Percentiles rank a stretch among this genome's conserved stretches.
These are phyloP conservation scores for Tillus elongatus DNA, from an alignment of 2,888 invertebrate species.

Conservation along the genomic window DNA sequence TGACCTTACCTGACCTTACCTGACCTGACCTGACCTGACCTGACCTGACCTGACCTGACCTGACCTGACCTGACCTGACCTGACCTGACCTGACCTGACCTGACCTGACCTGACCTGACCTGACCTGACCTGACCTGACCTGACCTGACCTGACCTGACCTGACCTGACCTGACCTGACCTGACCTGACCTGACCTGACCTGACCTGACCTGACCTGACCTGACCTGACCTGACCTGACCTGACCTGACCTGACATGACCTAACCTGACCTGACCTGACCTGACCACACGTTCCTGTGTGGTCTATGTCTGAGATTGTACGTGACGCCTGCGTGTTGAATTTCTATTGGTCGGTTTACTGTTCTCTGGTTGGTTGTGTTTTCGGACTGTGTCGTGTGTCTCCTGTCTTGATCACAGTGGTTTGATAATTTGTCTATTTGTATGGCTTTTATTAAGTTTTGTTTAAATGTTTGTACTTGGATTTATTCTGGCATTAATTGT, in stretches of 20 bases:
- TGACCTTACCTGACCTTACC: constrained; percentile 13
- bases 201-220: constrained; percentile 18
- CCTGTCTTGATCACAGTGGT: too few relatives aligned
- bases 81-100: constrained; percentile 20
- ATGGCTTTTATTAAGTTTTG: too few relatives aligned
- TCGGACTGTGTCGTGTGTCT: too few relatives aligned
- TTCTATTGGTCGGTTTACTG: too few relatives aligned
- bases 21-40: constrained; percentile 14
- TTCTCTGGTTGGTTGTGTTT: too few relatives aligned
- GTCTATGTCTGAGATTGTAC: too few relatives aligned
- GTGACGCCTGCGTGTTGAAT: too few relatives aligned
- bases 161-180: constrained; percentile 20
- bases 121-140: constrained; percentile 20
- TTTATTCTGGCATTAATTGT: too few relatives aligned
- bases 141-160: constrained; percentile 20
- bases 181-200: constrained; percentile 20
- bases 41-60: constrained; percentile 14
- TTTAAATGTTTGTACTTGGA: too few relatives aligned
- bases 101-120: constrained; percentile 20
- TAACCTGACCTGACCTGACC: too few relatives aligned
- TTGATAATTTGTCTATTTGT: too few relatives aligned
- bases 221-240: constrained; percentile 17
- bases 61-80: constrained; percentile 18
- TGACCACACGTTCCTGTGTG: too few relatives aligned
- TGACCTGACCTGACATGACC: constrained; percentile 11